Evolutionary conservation across 2,113 vertebrate genomes (phyloP), one percentile per base, ranked within the genome.

Genomic region (Lepisosteus osseus): DNA sequence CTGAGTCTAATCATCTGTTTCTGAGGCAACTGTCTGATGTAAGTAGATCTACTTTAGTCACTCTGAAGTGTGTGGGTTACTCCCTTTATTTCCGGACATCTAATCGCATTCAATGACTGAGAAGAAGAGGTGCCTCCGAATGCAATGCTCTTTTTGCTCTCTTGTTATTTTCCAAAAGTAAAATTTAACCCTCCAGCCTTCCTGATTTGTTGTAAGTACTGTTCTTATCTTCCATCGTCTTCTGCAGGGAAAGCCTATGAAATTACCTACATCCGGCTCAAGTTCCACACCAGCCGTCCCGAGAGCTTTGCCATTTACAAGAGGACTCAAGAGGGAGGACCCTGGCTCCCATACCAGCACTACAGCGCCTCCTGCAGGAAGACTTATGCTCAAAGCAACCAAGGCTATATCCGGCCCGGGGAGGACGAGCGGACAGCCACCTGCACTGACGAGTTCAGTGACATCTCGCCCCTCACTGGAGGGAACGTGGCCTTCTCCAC

Each of bases 401-500:
- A 91, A 68, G 92, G 83, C 3, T 90, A 74, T 83, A 85, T 97
- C 75, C 86, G 72, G 0, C 92, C 91, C 0, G 95, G 96, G 0
- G 89, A 94, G 40, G 91, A 97, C 0, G 96, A 99, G 86, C 92
- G 86, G n/a, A 84, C 86, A 6, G 92, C 96, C 42, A 84, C 94
- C 71, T 99, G 96, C 84, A 96, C 94, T 0, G 94, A 95, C 0
- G 96, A 99, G 76, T 99, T 99, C 90, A 99, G 97, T 0, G 96
- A 99, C 86, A 99, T 99, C 88, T 98, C 97, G 8, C 97, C 97
- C 0, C 88, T 99, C 63, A 97, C 92, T 0, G 96, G 96, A 0
- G 97, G 96, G 76, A 98, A 95, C 0, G 96, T 98, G 78, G 97
- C 97, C 57, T 99, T 98, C 85, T 99, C 97, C 70, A 99, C 97